A percentile compares a stretch with the other conserved stretches of the same genome.
Conservation (phyloP, 2,113 vertebrate species). For the Acrocephalus kingi region DNA sequence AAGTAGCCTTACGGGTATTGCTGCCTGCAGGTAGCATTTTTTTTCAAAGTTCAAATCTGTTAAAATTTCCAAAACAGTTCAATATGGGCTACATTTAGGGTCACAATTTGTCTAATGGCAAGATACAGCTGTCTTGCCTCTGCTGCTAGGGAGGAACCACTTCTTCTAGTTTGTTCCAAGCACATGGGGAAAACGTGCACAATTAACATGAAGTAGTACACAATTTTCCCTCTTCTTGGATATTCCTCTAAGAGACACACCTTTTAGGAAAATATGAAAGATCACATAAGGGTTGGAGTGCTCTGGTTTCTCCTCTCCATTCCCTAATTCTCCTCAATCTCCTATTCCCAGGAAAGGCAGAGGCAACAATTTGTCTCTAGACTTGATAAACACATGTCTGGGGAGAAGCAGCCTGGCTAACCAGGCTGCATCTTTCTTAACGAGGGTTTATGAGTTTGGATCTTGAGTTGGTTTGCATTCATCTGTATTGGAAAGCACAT, state of each 20-base stretch:
- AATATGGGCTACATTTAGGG: not conserved
- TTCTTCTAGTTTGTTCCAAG: not conserved
- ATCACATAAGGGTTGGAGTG: not conserved
- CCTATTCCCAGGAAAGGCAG: not conserved
- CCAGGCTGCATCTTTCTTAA: not conserved
- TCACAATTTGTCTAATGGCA: not conserved
- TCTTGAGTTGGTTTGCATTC: not conserved
- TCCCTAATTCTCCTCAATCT: not conserved
- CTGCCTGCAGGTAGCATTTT: not conserved
- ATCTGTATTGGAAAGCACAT: not conserved
- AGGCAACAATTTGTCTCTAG: not conserved
- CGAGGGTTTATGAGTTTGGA: fast-evolving
- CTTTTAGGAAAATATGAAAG: not conserved
- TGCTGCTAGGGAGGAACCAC: not conserved
- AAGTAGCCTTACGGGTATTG: not conserved
- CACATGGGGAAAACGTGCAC: not conserved
- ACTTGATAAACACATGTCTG: not conserved
- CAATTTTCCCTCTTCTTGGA: not conserved
- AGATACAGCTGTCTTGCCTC: not conserved
- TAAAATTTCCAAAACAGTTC: not conserved
- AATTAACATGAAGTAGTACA: not conserved
- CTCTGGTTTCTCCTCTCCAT: not conserved
- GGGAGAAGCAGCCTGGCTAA: not conserved
- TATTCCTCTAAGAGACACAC: not conserved
- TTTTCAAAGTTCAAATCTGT: not conserved